A percentile compares a stretch with the other conserved stretches of the same genome.
These are phyloP conservation scores for Phthorimaea operculella DNA, from an alignment of 1,140 invertebrate species.

Conservation along the genomic window DNA sequence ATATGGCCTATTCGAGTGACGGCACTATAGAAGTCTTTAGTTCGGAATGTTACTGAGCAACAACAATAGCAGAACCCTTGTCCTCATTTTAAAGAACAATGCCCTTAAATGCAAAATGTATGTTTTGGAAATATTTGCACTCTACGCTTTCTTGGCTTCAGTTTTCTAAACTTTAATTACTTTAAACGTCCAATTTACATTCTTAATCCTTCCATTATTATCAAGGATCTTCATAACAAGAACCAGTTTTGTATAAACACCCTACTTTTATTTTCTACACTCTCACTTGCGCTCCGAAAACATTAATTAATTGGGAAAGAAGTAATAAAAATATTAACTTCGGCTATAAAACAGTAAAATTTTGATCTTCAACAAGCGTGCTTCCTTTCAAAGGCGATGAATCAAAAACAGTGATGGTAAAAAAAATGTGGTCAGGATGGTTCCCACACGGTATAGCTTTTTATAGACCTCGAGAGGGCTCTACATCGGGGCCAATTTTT, in stretches of 20 bases:
- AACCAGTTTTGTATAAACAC: neutral
- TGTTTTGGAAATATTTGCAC: too few relatives aligned
- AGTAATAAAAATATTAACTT: constrained; percentile 20
- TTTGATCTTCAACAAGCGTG: constrained; percentile 21
- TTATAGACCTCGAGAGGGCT: constrained; percentile 12
- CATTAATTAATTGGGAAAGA: constrained; percentile 18
- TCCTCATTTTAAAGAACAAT: too few relatives aligned
- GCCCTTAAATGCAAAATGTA: too few relatives aligned
- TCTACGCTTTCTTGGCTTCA: too few relatives aligned
- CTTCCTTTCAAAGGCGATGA: constrained; percentile 17
- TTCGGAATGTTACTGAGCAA: too few relatives aligned
- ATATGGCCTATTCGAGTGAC: too few relatives aligned
- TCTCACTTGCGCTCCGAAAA: neutral
- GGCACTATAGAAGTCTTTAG: too few relatives aligned
- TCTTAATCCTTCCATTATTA: too few relatives aligned
- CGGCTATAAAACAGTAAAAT: constrained; percentile 18
- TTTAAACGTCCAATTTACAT: too few relatives aligned
- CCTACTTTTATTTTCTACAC: neutral
- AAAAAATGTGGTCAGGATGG: constrained; percentile 19
- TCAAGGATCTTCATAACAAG: too few relatives aligned
- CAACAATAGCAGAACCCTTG: too few relatives aligned
- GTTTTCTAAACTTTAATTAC: too few relatives aligned
- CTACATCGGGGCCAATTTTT: constrained; percentile 21
- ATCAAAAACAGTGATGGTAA: constrained; percentile 14
- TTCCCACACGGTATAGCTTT: constrained; percentile 28